Evolutionary conservation across 2,888 invertebrate genomes (phyloP), one percentile per base, ranked within the genome.

Genomic region (Pollenia griseotomentosa): DNA sequence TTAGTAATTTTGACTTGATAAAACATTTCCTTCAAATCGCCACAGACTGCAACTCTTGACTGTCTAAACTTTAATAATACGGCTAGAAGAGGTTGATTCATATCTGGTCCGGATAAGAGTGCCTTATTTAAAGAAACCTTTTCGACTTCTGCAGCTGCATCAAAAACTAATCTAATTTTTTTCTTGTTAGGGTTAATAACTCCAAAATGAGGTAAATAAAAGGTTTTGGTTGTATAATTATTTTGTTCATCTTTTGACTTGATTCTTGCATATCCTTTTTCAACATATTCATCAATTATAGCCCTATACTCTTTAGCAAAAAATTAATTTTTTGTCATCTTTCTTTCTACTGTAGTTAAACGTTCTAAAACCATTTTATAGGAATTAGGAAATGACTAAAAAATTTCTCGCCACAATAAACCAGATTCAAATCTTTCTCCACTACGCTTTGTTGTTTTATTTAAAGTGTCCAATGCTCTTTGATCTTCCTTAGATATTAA

Each of bases 61-160:
- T 23, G 23, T 57, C 12, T 57, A 70, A 71, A 80, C 46, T 71
- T 80, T 61, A 80, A 61, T 33, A 80, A 16, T 48, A 71, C 59
- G 5, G 57, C 44, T 23, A 71, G 23, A 59, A 80, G 51, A n/a
- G 80, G 63, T 61, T 70, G 71, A 44, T 70, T 70, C 12, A 61
- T 44, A 46, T 80, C 70, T 6, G 71, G 71, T 1, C 71, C 71
- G 16, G 57, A 23, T 8, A 80, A 23, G 10, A 80, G 48, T 23
- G 59, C 42, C 12, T 70, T 48, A 40, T 71, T 71, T 61, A 71
- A 57, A 71, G 80, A 80, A 11, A 80, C 46, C 14, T 53, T 53
- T n/a, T 48, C 12, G 6, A 71, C 33, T 71, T 80, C 63, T 8
- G 71, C 71, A 3, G 63, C 61, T 11, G 63, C 71, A 59, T 80